Base-by-base conservation (phyloP, 35 echinoderm and acorn worm genomes). In the Heliocidaris tuberculata region DNA sequence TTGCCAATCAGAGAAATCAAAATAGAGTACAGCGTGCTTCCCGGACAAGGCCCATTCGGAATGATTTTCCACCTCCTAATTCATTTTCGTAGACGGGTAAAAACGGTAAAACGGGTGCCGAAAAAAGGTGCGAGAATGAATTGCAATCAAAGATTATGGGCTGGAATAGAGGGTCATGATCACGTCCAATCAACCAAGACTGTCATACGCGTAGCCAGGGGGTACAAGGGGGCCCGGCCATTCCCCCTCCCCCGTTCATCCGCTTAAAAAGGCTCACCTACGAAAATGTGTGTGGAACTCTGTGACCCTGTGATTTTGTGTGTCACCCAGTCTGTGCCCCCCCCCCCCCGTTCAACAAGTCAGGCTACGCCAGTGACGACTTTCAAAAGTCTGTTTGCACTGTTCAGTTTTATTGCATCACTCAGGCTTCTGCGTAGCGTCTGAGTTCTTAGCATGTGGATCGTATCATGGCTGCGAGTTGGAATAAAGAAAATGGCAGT, bases 1-100 rank as follows among this genome's bases (percentile, higher is more conserved):
- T 29, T 78, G 65, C 21, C 65, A 78, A 78, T 78, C 65, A 78
- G 65, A 78, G 65, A 78, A 60, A 78, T 78, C 65, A 78, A 78
- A 78, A 78, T 78, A 78, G 17, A 78, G 65, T 27, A n/a, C 65
- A 78, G 65, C 59, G 59, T 12, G 12, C 12, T 19, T 15, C 19
- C 59, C 12, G 59, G 19, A 60, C 19, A 60, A 60, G 27, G 15
- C 59, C 7, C 65, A 78, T 78, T 78, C 65, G 24, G 65, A 71
- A 27, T 42, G 35, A 27, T 78, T 78, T 78, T 78, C 65, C 7
- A 42, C 24, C 27, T 56, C 65, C 17, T 78, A 78, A 78, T 78
- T 78, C 65, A 78, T 78, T 78, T 78, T 78, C 65, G 21, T n/a
- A 27, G 65, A 24, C 65, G 65, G 4, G 21, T 78, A 24, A 78